Conservation (phyloP, 2,888 invertebrate genomes). For the Papilio demoleus region DNA sequence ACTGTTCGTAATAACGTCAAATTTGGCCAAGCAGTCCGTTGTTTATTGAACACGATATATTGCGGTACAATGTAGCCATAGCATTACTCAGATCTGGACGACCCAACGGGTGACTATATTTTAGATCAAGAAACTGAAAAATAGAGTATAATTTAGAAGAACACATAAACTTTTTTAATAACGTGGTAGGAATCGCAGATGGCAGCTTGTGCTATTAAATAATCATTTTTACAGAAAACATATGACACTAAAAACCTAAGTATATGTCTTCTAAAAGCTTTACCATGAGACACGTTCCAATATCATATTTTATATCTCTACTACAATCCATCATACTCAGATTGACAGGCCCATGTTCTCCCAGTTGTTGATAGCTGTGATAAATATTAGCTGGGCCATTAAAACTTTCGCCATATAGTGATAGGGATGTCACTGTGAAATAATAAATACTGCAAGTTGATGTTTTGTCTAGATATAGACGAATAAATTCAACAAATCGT, state of each 20-base stretch:
- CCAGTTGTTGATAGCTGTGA: conserved; percentile 47
- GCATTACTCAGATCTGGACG: too few species aligned
- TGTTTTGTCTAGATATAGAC: neutral
- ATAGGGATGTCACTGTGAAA: neutral
- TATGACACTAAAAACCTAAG: neutral
- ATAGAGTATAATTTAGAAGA: too few species aligned
- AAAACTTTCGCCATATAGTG: conserved; percentile 12
- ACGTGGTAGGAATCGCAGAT: too few species aligned
- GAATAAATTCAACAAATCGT: neutral
- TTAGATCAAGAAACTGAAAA: too few species aligned
- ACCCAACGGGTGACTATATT: too few species aligned
- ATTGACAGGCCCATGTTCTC: conserved; percentile 53
- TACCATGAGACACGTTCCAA: conserved; percentile 1
- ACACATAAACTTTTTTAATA: too few species aligned
- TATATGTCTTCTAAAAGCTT: conserved; percentile 1
- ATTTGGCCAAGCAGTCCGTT: too few species aligned
- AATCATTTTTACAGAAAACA: too few species aligned
- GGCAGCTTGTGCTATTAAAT: too few species aligned
- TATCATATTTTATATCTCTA: conserved; percentile 19
- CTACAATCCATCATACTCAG: conserved; percentile 51
- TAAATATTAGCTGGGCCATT: conserved; percentile 40
- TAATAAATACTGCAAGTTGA: neutral
- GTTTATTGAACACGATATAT: too few species aligned
- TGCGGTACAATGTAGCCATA: too few species aligned
- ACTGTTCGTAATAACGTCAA: too few species aligned